Evolutionary conservation across 2,888 invertebrate species (phyloP).

Genomic region (Chaetogeoica ovagalla): DNA sequence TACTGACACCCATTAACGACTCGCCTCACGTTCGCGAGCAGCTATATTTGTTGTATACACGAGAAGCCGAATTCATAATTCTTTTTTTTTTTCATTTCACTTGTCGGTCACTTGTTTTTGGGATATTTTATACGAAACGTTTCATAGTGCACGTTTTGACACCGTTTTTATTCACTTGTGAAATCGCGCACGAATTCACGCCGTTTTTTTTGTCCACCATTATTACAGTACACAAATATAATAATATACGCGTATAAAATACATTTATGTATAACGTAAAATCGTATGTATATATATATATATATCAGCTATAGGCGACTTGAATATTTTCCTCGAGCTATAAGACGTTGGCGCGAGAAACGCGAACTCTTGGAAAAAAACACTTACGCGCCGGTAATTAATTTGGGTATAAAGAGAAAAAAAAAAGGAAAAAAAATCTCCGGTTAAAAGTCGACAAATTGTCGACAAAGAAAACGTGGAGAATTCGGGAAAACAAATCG

Average conservation of each 20-base stretch:
- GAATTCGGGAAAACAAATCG: too few species aligned
- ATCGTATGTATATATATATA: too few species aligned
- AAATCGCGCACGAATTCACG: neutral
- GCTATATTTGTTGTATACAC: neutral
- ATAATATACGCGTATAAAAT: neutral
- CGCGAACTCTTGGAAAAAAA: too few species aligned
- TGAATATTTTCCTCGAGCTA: too few species aligned
- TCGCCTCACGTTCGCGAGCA: neutral
- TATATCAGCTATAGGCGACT: too few species aligned
- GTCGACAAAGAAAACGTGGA: too few species aligned
- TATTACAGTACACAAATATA: neutral
- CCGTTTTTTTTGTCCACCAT: neutral
- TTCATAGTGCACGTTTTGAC: neutral
- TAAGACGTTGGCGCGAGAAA: too few species aligned
- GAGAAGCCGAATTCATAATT: conserved; percentile 9
- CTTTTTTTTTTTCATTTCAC: neutral
- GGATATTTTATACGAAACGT: neutral
- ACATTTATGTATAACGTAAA: too few species aligned
- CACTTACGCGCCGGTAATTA: too few species aligned
- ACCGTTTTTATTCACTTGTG: neutral
- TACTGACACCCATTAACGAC: neutral
- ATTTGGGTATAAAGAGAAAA: too few species aligned
- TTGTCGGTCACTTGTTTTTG: conserved; percentile 3
- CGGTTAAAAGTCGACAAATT: too few species aligned
- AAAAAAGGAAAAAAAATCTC: too few species aligned